Percentiles rank a stretch among this genome's conserved stretches.
phyloP scores from a whole-genome alignment of 2,113 vertebrate genomes.

The Pipa parva region DNA sequence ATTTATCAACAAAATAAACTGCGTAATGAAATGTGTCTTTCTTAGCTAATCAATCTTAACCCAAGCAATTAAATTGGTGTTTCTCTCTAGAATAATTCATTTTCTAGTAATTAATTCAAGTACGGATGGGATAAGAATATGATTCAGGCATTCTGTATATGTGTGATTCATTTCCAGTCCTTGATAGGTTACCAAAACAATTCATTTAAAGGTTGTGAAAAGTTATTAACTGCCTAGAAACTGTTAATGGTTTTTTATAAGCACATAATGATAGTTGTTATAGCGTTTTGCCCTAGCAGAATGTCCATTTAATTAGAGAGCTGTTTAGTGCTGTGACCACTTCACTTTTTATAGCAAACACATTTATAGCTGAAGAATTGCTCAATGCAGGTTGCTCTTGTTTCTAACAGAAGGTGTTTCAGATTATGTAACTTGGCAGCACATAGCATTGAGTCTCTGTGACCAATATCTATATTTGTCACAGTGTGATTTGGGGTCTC shows the following conservation, averaged over 20 bases:
- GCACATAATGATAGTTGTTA: slow-evolving; percentile 13
- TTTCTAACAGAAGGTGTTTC: too few species aligned
- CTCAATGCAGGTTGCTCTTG: too few species aligned
- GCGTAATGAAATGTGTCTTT: slow-evolving; percentile 25
- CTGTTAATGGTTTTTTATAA: slow-evolving; percentile 19
- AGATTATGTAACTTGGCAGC: too few species aligned
- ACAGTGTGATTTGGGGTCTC: too few species aligned
- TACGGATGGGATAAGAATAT: background rate
- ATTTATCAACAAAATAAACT: slow-evolving; percentile 33
- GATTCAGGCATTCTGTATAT: slow-evolving; percentile 6
- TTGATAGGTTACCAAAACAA: slow-evolving; percentile 13
- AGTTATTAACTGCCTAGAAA: background rate
- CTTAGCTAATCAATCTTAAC: slow-evolving; percentile 23
- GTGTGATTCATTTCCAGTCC: slow-evolving; percentile 14
- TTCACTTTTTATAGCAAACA: too few species aligned
- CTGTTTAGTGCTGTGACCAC: background rate
- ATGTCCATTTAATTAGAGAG: background rate
- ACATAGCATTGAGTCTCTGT: too few species aligned
- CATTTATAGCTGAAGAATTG: too few species aligned
- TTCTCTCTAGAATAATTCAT: slow-evolving; percentile 12
- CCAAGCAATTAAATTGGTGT: slow-evolving; percentile 19
- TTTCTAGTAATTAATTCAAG: slow-evolving; percentile 14
- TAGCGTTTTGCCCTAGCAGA: background rate
- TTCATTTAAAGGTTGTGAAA: slow-evolving; percentile 1
- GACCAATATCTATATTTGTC: too few species aligned